Base-by-base conservation (phyloP, 1,140 invertebrate species). In the Neotoxoptera formosana region DNA sequence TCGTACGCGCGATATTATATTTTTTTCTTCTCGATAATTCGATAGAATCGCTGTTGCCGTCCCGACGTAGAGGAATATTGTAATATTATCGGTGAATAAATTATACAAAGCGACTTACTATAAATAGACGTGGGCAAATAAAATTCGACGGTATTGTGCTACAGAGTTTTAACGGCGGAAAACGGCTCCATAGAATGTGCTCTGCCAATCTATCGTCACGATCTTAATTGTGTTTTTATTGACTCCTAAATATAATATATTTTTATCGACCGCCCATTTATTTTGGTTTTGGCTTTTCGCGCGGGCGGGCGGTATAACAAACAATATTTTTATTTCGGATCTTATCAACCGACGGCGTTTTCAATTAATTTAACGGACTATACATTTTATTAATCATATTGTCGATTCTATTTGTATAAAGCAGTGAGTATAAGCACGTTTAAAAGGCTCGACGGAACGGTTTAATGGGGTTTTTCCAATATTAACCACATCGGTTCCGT, bases 141-240 rank as follows among this genome's bases (percentile, higher is more conserved):
- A 34, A 48, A 87, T 21, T 47, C 45, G 17, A 20, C 1, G 36
- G n/a, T 60, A 41, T 56, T 90, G 34, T 47, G 34, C 51, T 89
- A 53, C n/a, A n/a, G 6, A 21, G n/a, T 51, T 89, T 89, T 89
- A 89, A 67, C 41, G 56, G 25, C 17, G 11, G n/a, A 60, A 20
- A n/a, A 76, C 48, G 3, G 2, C 23, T 34, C 88, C 8, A 34
- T 25, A 89, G 34, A 90, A 36, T 56, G 36, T n/a, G n/a, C n/a
- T n/a, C 36, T 36, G 36, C 89, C 88, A 90, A 60, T 60, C 9
- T 90, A 60, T 60, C 25, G 41, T 47, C 41, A 41, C 36, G n/a
- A 91, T 90, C 34, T 56, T 91, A 45, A 91, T 76, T 67, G 41
- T 36, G 60, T 30, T 91, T 91, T 91, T 67, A 67, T 91, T 67